Evolutionary conservation across 2,797 vertebrate genomes (phyloP).

Genomic region (Microctenopoma steveboyesi): DNA sequence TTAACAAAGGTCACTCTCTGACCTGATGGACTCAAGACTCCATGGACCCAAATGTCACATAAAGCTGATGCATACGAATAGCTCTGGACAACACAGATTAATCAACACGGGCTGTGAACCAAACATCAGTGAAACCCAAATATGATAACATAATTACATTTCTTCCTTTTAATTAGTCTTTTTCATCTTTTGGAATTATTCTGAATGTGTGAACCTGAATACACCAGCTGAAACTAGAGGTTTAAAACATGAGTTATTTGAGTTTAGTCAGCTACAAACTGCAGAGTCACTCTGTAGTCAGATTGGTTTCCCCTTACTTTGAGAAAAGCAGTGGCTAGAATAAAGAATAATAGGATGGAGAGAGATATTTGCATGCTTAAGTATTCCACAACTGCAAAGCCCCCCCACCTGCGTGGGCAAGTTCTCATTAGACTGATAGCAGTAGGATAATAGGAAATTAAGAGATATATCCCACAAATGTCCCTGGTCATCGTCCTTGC

Average conservation of each 20-base stretch:
- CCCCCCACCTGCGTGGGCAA: too few relatives aligned
- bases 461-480: neutral
- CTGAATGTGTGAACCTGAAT: neutral
- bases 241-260: too few relatives aligned
- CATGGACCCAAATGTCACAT: slow-evolving; percentile 42
- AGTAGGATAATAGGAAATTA: neutral
- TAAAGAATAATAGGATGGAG: too few relatives aligned
- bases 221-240: too few relatives aligned
- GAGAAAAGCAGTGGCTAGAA: too few relatives aligned
- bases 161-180: neutral
- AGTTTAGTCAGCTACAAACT: too few relatives aligned
- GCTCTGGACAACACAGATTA: neutral
- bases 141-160: neutral
- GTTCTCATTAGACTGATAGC: neutral
- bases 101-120: neutral
- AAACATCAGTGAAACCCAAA: neutral
- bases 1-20: slow-evolving; percentile 32
- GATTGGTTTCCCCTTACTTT: too few relatives aligned
- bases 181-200: neutral
- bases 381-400: too few relatives aligned
- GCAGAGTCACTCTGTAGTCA: too few relatives aligned
- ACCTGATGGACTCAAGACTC: slow-evolving; percentile 6
- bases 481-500: neutral
- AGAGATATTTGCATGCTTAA: too few relatives aligned
- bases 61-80: slow-evolving; percentile 30